Conservation (phyloP, 2,113 vertebrate species). For the Crotalus helleri region DNA sequence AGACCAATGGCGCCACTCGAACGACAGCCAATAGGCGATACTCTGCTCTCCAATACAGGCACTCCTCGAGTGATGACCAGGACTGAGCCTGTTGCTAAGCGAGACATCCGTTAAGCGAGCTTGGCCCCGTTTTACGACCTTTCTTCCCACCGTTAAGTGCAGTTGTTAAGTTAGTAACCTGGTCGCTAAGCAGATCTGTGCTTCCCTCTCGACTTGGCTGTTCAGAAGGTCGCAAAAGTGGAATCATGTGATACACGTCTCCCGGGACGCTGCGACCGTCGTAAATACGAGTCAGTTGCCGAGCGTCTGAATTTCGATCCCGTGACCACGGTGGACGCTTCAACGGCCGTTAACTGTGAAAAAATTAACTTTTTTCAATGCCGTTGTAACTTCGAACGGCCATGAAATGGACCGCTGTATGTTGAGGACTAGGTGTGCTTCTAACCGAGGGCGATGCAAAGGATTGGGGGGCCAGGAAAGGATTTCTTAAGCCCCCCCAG, state of each 20-base stretch:
- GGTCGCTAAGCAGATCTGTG: background rate
- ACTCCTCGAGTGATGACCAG: background rate
- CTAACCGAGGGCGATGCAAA: background rate
- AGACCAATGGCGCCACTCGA: no score
- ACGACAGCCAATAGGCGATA: no score
- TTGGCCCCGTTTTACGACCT: background rate
- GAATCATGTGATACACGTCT: no score
- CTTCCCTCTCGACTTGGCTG: background rate
- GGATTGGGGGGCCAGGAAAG: background rate
- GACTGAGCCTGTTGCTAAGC: background rate
- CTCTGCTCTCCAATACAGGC: no score
- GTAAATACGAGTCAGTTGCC: background rate
- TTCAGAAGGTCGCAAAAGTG: background rate
- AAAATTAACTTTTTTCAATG: background rate
- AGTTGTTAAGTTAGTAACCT: background rate
- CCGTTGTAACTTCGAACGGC: background rate
- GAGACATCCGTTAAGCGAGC: accelerated
- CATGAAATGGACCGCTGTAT: background rate
- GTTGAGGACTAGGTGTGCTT: no score
- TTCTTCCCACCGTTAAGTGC: background rate
- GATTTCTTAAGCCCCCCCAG: background rate
- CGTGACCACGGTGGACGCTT: accelerated
- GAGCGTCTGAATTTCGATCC: background rate
- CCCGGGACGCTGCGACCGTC: accelerated
- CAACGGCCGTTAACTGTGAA: background rate